Evolutionary conservation across 2,888 invertebrate genomes (phyloP), one percentile per base, ranked within the genome.

Genomic region (Hemistola chrysoprasaria): DNA sequence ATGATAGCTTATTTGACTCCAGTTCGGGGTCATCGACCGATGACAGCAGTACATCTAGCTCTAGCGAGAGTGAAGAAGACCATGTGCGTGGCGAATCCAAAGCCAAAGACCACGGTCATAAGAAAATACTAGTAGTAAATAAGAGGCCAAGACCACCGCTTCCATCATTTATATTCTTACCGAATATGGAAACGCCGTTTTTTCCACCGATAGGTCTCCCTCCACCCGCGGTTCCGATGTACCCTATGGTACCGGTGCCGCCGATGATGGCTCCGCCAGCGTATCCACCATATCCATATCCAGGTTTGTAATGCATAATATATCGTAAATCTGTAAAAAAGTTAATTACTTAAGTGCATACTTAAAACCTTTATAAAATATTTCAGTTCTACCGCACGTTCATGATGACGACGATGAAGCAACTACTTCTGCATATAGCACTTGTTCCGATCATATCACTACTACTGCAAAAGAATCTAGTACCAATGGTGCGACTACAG

Each of bases 161-260:
- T 35, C 87, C 87, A 0, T 85, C 85, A 2, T 86, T 87, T 45
- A 78, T 87, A 53, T 85, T 86, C 44, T 57, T 87, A 31, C 87
- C 87, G 3, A 79, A 71, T 33, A 66, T 81, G 58, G 76, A 79
- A 6, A 80, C 85, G 8, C 76, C 83, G 1, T 86, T 65, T 49
- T 87, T 72, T 42, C 86, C 86, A 4, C 86, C 87, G 0, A 68
- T 87, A 40, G 83, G 80, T 0, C 47, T 87, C 11, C 80, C 83
- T 3, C 72, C 78, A 6, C 81, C 84, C 7, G 76, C 80, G 1
- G 43, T 80, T 16, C 85, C 82, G 0, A 83, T 87, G 86, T 85
- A 78, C 40, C 86, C 86, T 0, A 69, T 85, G 65, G 65, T 82
- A 11, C 86, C 86, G 2, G 71, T 84, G 1, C 85, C 85, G 21